These are phyloP conservation scores for Pollicipes pollicipes DNA, from an alignment of 1,140 invertebrate genomes.

Conservation along the genomic window DNA sequence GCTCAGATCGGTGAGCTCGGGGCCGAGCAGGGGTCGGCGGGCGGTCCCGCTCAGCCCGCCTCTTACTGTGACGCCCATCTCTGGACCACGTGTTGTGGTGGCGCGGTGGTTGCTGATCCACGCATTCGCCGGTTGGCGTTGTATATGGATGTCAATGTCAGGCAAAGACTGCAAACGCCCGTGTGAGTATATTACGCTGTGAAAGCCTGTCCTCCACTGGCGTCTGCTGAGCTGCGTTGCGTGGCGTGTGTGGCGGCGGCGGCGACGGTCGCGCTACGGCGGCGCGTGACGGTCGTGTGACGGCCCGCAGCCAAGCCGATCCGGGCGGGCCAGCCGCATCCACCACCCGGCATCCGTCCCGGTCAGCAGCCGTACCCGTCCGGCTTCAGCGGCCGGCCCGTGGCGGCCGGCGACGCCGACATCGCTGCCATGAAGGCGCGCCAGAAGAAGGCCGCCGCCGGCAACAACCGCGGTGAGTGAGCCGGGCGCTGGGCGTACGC, in stretches of 20 bases:
- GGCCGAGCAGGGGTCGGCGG: conserved; percentile 1
- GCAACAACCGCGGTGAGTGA: background rate
- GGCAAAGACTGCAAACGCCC: no score
- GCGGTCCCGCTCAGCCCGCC: background rate
- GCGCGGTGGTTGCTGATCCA: no score
- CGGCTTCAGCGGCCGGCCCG: background rate
- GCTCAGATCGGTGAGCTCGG: conserved; percentile 81
- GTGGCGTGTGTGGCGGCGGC: background rate
- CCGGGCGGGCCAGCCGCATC: conserved; percentile 47
- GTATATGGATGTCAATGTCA: background rate
- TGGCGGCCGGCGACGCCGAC: background rate
- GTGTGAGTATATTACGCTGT: no score
- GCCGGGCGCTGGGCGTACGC: no score
- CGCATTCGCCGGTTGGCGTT: conserved; percentile 1
- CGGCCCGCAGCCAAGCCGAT: conserved; percentile 65
- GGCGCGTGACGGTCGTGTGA: no score
- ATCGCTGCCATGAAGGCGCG: background rate
- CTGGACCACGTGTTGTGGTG: background rate
- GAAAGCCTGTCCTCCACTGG: no score
- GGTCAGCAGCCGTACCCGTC: background rate
- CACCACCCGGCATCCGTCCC: conserved; percentile 16
- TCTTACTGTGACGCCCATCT: background rate
- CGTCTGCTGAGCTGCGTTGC: background rate
- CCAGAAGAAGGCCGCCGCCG: background rate
- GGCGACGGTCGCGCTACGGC: no score